These are phyloP conservation scores for Agonopterix arenella DNA, from an alignment of 2,888 invertebrate genomes.

Conservation along the genomic window DNA sequence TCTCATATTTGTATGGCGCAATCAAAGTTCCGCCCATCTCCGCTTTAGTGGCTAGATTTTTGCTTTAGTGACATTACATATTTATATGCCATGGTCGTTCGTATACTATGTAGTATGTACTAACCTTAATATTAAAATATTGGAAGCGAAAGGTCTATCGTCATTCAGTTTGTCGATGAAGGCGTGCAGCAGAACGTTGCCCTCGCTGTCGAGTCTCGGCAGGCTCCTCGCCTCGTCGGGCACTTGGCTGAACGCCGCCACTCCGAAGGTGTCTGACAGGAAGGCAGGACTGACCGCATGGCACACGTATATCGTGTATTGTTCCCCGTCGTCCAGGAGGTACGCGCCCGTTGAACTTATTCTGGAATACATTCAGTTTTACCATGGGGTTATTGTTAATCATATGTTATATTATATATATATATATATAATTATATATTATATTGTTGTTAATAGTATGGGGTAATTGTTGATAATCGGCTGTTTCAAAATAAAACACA, in stretches of 20 bases:
- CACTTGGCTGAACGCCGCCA: constrained; percentile 83
- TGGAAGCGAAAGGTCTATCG: constrained; percentile 87
- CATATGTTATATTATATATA: too few species aligned
- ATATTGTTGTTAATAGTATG: too few species aligned
- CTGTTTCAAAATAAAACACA: too few species aligned
- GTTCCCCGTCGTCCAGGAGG: constrained; percentile 91
- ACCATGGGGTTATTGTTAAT: too few species aligned
- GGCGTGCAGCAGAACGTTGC: constrained; percentile 84
- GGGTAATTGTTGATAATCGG: too few species aligned
- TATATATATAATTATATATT: too few species aligned
- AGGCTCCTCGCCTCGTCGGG: constrained; percentile 86
- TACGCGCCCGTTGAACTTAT: constrained; percentile 91
- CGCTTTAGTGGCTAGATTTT: too few species aligned
- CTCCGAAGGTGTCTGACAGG: constrained; percentile 87
- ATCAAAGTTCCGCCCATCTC: too few species aligned
- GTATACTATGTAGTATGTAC: constrained; percentile 25
- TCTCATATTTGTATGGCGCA: too few species aligned
- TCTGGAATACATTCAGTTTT: constrained; percentile 30
- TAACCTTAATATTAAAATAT: constrained; percentile 89
- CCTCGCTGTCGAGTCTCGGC: constrained; percentile 85
- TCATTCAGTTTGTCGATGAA: constrained; percentile 91
- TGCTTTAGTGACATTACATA: not conserved
- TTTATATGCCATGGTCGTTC: too few species aligned
- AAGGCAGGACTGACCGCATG: constrained; percentile 85
- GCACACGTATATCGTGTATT: constrained; percentile 90